phyloP scores from a whole-genome alignment of 2,113 vertebrate genomes.

The Microtus pennsylvanicus region DNA sequence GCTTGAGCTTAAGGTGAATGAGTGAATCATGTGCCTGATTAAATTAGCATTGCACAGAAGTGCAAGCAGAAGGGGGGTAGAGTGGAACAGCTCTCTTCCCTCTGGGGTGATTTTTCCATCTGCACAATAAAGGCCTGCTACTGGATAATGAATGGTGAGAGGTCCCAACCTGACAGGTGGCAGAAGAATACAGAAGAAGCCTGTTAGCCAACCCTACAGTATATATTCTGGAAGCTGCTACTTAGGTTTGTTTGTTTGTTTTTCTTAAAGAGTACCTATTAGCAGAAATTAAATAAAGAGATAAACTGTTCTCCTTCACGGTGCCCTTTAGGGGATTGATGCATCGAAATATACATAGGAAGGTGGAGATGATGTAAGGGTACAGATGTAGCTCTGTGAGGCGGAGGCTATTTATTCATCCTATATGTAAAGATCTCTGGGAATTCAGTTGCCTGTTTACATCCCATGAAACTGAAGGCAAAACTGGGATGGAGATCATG shows the following conservation, averaged over 20 bases:
- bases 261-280: slow-evolving; percentile 38
- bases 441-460: slow-evolving; percentile 34
- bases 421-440: slow-evolving; percentile 5
- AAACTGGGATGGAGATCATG: slow-evolving; percentile 13
- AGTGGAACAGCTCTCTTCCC: slow-evolving; percentile 72
- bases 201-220: slow-evolving; percentile 65
- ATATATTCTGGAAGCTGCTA: slow-evolving; percentile 55
- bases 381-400: slow-evolving; percentile 27
- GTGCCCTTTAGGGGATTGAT: background rate
- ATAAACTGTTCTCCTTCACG: slow-evolving; percentile 49
- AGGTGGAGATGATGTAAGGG: slow-evolving; percentile 23
- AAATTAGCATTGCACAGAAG: slow-evolving; percentile 78
- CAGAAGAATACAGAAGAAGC: slow-evolving; percentile 69
- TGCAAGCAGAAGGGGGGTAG: slow-evolving; percentile 70
- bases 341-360: slow-evolving; percentile 28
- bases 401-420: background rate
- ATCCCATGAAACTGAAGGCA: slow-evolving; percentile 2
- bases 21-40: slow-evolving; percentile 73
- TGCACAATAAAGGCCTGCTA: slow-evolving; percentile 65
- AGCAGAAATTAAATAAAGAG: slow-evolving; percentile 67
- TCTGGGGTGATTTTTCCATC: slow-evolving; percentile 77
- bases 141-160: slow-evolving; percentile 72
- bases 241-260: slow-evolving; percentile 3
- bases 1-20: slow-evolving; percentile 73
- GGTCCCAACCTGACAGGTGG: slow-evolving; percentile 73